phyloP scores from a whole-genome alignment of 2,113 vertebrate genomes.

The Entomyzon cyanotis region DNA sequence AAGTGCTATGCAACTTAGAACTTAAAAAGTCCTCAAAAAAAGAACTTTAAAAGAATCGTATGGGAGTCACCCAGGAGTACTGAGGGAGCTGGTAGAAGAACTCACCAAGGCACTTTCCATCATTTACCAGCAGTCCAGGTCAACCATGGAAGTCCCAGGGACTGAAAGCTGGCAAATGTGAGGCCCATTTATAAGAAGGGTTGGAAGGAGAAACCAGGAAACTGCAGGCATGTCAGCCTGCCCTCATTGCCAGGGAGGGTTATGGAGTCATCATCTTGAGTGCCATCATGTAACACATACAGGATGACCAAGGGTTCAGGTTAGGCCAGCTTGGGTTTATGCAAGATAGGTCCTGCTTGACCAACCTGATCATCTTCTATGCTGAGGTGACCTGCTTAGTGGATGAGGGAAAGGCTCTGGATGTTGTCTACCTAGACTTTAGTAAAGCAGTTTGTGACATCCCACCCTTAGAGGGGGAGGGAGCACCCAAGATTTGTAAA shows the following conservation, averaged over 20 bases:
- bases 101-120: neutral
- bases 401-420: neutral
- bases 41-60: accelerated
- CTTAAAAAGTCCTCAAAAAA: neutral
- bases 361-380: neutral
- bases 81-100: neutral
- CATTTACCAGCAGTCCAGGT: neutral
- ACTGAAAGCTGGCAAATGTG: neutral
- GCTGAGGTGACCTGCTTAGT: neutral
- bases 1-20: neutral
- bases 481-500: neutral
- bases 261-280: neutral
- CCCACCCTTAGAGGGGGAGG: no score
- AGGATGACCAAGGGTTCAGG: neutral
- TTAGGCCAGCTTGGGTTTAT: neutral
- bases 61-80: neutral
- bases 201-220: neutral
- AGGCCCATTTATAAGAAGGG: neutral
- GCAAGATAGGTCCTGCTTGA: neutral
- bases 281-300: no score
- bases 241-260: neutral
- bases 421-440: neutral
- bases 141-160: neutral
- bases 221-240: neutral
- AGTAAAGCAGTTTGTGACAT: neutral